phyloP scores from a whole-genome alignment of 2,797 vertebrate species.

The Pampus argenteus region DNA sequence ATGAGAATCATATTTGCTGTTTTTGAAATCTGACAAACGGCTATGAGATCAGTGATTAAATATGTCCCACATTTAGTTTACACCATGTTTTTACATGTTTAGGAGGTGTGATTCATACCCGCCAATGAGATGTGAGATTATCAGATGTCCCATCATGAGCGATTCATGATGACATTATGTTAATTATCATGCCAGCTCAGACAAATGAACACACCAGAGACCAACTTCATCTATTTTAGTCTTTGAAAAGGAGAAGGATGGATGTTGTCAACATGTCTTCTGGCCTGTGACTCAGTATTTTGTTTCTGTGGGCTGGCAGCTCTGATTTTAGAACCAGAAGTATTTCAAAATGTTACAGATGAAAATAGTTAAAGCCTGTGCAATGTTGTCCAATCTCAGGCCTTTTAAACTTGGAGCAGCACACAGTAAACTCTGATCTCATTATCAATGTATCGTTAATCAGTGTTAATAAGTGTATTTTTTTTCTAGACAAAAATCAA shows the following conservation, averaged over 20 bases:
- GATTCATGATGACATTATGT: conserved; percentile 18
- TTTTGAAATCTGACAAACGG: conserved; percentile 3
- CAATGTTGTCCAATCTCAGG: not conserved
- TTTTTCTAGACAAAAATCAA: not conserved
- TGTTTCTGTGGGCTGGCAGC: conserved; percentile 8
- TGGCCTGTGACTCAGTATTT: conserved; percentile 14
- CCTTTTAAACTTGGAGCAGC: not conserved
- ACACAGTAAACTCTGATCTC: not conserved
- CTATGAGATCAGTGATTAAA: not conserved
- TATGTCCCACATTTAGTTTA: not conserved
- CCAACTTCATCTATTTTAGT: conserved; percentile 2
- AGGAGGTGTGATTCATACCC: conserved; percentile 1
- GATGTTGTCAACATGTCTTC: conserved; percentile 8
- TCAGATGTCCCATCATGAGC: conserved; percentile 23
- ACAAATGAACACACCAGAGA: too few relatives aligned
- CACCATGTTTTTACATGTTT: not conserved
- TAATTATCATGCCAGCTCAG: conserved; percentile 18
- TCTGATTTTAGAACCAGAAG: conserved; percentile 7
- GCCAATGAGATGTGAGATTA: conserved; percentile 32
- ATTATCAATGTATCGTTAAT: not conserved
- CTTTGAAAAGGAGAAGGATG: not conserved
- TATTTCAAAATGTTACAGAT: not conserved
- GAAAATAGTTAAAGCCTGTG: not conserved
- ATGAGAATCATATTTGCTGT: not conserved
- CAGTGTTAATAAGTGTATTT: too few relatives aligned